Conservation (phyloP, 2,113 vertebrate species). For the Solea senegalensis region DNA sequence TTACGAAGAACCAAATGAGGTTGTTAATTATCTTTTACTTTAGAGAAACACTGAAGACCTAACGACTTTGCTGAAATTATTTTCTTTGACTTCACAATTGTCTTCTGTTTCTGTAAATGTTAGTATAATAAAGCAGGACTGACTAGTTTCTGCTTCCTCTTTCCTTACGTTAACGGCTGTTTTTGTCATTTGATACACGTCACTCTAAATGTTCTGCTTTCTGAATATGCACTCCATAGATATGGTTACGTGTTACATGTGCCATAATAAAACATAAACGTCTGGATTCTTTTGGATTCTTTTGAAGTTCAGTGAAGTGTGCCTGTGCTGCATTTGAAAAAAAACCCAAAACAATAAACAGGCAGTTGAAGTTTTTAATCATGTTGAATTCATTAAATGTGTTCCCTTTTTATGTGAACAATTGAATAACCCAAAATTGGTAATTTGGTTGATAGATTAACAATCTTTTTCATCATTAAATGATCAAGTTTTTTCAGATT, state of each 20-base stretch:
- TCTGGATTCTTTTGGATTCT: neutral
- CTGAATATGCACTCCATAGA: conserved; percentile 12
- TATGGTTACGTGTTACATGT: conserved; percentile 51
- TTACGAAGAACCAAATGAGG: neutral
- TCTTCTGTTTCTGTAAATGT: conserved; percentile 2
- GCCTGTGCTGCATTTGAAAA: no score
- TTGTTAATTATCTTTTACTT: conserved; percentile 15
- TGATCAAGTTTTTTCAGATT: no score
- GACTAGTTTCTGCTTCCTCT: neutral
- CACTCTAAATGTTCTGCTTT: conserved; percentile 17
- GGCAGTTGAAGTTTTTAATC: no score
- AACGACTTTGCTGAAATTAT: neutral
- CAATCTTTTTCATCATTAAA: no score
- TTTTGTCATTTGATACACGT: conserved; percentile 39
- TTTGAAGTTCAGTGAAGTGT: no score
- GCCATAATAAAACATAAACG: conserved; percentile 61
- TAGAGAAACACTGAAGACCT: conserved; percentile 23
- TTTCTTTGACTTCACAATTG: neutral
- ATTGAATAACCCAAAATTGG: no score
- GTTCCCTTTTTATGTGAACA: no score
- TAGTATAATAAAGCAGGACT: neutral
- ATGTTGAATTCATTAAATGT: no score
- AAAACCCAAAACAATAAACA: no score
- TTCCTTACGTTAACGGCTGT: conserved; percentile 8
- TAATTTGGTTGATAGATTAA: no score